Evolutionary conservation across 2,113 vertebrate species (phyloP).

Genomic region (Psammodynastes pulverulentus): DNA sequence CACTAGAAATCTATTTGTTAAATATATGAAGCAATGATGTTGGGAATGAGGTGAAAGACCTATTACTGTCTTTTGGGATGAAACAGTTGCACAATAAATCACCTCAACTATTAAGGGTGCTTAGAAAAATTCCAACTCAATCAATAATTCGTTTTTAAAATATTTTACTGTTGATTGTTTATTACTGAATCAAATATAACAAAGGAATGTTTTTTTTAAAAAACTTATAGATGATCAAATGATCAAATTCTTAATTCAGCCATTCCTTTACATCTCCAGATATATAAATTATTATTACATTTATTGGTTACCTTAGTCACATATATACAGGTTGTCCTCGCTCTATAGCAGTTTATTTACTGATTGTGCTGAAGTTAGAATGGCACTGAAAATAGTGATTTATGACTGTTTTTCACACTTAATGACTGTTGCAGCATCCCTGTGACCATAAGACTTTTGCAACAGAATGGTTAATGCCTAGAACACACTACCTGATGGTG

Average conservation of each 20-base stretch:
- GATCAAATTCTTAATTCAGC: neutral
- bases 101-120: neutral
- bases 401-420: neutral
- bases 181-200: neutral
- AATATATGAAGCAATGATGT: neutral
- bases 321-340: neutral
- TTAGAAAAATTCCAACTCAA: neutral
- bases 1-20: neutral
- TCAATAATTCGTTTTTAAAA: neutral
- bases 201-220: neutral
- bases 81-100: neutral
- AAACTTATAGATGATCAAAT: neutral
- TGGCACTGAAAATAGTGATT: neutral
- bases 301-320: neutral
- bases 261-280: neutral
- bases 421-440: neutral
- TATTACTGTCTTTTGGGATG: neutral
- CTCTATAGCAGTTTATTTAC: neutral
- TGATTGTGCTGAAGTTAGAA: neutral
- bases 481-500: too few species aligned
- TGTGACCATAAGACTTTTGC: too few species aligned
- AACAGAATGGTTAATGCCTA: too few species aligned
- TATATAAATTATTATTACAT: neutral
- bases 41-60: neutral
- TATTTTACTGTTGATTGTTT: neutral